Conservation (phyloP, 2,113 vertebrate genomes). For the Nipponia nippon region DNA sequence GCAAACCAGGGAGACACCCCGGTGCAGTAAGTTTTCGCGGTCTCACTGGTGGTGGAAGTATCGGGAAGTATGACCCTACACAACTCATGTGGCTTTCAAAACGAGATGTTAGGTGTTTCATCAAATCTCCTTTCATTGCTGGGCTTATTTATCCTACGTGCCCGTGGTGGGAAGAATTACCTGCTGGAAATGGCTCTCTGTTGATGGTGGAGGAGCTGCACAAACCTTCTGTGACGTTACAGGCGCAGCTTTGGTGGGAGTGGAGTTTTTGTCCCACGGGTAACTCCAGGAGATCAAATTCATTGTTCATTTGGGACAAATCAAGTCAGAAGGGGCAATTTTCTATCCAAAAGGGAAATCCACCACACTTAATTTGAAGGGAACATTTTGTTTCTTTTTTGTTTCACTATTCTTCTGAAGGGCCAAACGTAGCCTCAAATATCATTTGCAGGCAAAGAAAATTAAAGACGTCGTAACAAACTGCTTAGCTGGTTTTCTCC, state of each 20-base stretch:
- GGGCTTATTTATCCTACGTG: not conserved
- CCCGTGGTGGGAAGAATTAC: not conserved
- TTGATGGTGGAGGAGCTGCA: not conserved
- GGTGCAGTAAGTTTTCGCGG: not conserved
- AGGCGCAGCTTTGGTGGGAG: not conserved
- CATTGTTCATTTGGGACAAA: not conserved
- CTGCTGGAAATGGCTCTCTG: too few relatives aligned
- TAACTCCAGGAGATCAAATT: not conserved
- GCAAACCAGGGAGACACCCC: not conserved
- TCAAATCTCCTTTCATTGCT: not conserved
- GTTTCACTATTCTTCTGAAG: not conserved
- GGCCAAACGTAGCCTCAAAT: not conserved
- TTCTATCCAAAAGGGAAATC: not conserved
- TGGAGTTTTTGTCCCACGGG: not conserved
- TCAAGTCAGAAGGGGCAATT: not conserved
- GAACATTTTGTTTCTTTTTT: not conserved
- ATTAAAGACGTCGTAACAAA: not conserved
- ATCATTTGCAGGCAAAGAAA: not conserved
- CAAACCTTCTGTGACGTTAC: rapidly evolving
- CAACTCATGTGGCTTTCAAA: not conserved
- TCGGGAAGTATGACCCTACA: not conserved
- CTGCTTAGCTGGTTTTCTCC: not conserved
- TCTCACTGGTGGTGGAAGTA: not conserved
- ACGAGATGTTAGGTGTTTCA: not conserved
- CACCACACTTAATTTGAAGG: not conserved